Base-by-base conservation (phyloP, 2,888 invertebrate genomes). In the Linnaemya vulpina region DNA sequence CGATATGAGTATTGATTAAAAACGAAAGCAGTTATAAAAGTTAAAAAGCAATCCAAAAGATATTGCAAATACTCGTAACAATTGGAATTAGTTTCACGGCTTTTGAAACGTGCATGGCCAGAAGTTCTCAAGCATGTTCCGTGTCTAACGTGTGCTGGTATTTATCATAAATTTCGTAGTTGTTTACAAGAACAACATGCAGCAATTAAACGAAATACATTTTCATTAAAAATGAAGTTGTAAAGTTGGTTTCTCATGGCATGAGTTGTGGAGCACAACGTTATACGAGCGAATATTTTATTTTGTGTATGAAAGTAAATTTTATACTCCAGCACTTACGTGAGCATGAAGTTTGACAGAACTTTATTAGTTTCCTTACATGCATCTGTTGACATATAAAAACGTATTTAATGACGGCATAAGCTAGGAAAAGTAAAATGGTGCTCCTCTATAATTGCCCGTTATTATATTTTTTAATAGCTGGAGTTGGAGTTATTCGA, bases 1-100 rank as follows among this genome's bases (percentile, higher is more conserved):
- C 79, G 67, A 63, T 60, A 38, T 67, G 79, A 17, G 84, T 84
- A 62, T 65, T 80, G 65, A 76, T 75, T 80, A 71, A 76, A 84
- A 84, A 71, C 20, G 65, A 63, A 79, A 75, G 84, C 17, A 79
- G 3, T 17, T 38, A 22, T 38, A 22, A 20, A 70, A 15, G 53
- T 30, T 22, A 13, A 43, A 46, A 40, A 40, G 5, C 4, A 15
- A 35, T 60, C 20, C 17, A 74, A 53, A 51, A 62, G 49, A 74
- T 49, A 60, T 46, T 58, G n/a, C 30, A 58, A 46, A 68, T 53
- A 43, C 30, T 2, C 43, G 8, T 2, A 75, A 51, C 35, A 38
- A n/a, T 20, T 65, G 30, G 11, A 65, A 76, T 35, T 65, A 65
- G 55, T 65, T 65, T 76, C 55, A 55, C 30, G 75, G 17, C 30